Conservation (phyloP, 1,140 invertebrate genomes). For the Temnothorax longispinosus region DNA sequence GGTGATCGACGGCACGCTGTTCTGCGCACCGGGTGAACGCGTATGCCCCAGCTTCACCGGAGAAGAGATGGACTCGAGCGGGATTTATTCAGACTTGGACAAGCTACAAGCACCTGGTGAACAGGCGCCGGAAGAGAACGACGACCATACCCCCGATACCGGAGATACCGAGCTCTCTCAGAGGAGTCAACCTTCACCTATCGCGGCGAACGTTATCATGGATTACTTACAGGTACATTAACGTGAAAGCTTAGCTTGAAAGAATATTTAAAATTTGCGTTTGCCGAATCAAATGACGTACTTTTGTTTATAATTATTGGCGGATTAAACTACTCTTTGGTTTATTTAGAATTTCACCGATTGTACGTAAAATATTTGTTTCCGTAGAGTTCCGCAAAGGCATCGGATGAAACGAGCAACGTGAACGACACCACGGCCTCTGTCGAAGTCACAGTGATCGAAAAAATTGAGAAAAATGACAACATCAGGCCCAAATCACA, state of each 20-base stretch:
- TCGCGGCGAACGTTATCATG: constrained; percentile 70
- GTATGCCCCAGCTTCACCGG: constrained; percentile 84
- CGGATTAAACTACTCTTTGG: no score
- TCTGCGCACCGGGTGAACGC: constrained; percentile 87
- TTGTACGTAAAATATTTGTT: not conserved
- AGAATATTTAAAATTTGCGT: not conserved
- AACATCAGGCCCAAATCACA: constrained; percentile 58
- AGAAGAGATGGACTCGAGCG: constrained; percentile 94
- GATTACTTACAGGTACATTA: constrained; percentile 74
- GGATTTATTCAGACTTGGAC: constrained; percentile 94
- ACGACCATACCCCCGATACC: constrained; percentile 80
- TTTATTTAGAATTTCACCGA: not conserved
- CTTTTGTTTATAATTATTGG: no score
- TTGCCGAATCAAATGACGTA: no score
- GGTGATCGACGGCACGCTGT: constrained; percentile 94
- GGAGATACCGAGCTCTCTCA: constrained; percentile 82
- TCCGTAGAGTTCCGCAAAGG: constrained; percentile 42
- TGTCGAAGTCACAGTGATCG: constrained; percentile 81
- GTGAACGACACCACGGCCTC: constrained; percentile 65
- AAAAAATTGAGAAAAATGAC: constrained; percentile 82
- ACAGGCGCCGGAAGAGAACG: constrained; percentile 68
- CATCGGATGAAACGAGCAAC: constrained; percentile 71
- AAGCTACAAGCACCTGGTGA: constrained; percentile 82
- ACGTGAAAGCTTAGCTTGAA: not conserved
- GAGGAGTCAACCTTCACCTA: constrained; percentile 80